phyloP scores from a whole-genome alignment of 2,113 vertebrate species.

The Laterallus jamaicensis region DNA sequence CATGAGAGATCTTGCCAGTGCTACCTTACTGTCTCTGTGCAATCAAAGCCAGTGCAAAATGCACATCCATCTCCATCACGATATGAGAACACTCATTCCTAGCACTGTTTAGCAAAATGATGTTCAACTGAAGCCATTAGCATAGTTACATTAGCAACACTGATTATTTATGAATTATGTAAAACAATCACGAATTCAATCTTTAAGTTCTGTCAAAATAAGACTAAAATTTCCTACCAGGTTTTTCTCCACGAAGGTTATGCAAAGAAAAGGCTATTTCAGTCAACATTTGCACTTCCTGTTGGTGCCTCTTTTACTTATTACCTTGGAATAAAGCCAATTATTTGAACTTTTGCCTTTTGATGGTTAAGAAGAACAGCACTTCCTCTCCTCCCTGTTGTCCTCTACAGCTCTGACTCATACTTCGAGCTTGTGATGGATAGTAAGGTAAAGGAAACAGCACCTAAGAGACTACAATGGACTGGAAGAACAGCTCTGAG shows the following conservation, averaged over 20 bases:
- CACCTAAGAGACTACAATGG: neutral
- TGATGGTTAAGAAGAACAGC: conserved; percentile 27
- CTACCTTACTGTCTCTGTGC: neutral
- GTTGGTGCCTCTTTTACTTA: neutral
- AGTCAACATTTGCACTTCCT: neutral
- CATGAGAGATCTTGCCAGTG: neutral
- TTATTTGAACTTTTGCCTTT: conserved; percentile 50
- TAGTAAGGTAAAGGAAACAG: neutral
- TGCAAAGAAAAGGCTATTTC: neutral
- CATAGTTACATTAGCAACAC: neutral
- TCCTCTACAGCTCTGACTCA: conserved; percentile 36
- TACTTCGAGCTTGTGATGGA: neutral
- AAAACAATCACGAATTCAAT: neutral
- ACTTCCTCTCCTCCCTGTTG: conserved; percentile 40
- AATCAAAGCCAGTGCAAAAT: neutral
- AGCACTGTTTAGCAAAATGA: neutral
- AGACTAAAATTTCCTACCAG: neutral
- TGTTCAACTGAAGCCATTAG: neutral
- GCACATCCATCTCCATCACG: neutral
- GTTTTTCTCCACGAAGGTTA: neutral
- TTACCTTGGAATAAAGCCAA: conserved; percentile 7
- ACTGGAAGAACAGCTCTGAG: neutral
- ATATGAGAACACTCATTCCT: neutral
- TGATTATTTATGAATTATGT: neutral
- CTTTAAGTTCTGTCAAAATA: neutral